A percentile compares a stretch with the other conserved stretches of the same genome.
Conservation (phyloP, 1,140 invertebrate species). For the Grapholita molesta region DNA sequence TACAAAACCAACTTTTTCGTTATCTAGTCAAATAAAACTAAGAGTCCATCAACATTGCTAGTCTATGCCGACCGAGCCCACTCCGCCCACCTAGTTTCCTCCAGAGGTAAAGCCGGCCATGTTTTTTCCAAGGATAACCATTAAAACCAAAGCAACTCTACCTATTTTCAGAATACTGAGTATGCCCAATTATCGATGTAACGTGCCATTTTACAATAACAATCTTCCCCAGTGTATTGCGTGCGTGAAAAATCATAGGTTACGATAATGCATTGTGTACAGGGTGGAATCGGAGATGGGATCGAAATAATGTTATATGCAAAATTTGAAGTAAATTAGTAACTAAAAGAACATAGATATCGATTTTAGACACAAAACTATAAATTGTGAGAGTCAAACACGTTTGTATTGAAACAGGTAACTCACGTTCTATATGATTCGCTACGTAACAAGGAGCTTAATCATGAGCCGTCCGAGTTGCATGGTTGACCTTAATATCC, state of each 20-base stretch:
- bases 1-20: no score
- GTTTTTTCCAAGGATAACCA: not conserved
- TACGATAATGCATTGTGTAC: not conserved
- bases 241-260: not conserved
- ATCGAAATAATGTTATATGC: no score
- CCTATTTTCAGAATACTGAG: not conserved
- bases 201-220: not conserved
- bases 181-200: not conserved
- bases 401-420: no score
- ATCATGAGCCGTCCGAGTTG: no score
- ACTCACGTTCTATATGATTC: no score
- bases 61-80: not conserved
- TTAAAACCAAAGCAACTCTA: not conserved
- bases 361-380: no score
- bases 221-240: not conserved
- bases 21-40: not conserved
- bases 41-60: not conserved
- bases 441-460: no score
- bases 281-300: not conserved
- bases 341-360: no score
- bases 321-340: no score
- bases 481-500: no score
- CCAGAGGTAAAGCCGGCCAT: not conserved
- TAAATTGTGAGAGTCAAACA: no score
- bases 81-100: not conserved